Base-by-base conservation (phyloP, 2,888 invertebrate genomes). In the Lithophane leautieri region DNA sequence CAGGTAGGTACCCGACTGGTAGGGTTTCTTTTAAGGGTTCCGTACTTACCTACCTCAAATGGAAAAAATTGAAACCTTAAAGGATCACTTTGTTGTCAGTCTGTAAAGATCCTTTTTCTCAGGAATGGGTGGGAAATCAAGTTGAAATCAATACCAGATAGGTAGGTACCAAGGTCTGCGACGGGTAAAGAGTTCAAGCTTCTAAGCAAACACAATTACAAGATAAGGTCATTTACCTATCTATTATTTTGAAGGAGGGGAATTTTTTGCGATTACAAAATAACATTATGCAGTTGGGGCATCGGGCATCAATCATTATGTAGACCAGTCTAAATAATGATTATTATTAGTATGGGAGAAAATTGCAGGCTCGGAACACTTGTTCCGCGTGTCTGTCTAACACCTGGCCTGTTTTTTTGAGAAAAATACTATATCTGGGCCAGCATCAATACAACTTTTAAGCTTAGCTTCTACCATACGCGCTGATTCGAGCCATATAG, bases 11-110 rank as follows among this genome's bases (percentile, higher is more conserved):
- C n/a, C 25, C 14, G 40, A 40, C n/a, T 40, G 34, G 28, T 54
- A 56, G 76, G 76, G 40, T 54, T 68, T 44, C 28, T 42, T 58
- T 65, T 42, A 47, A 12, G 25, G 19, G 44, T 47, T 28, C 28
- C 47, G 47, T 65, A 44, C 2, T 28, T 56, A 67, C 11, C 11
- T 56, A 67, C 11, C 11, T n/a, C 11, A n/a, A 60, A 60, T n/a
- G 1, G 8, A 28, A 22, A 47, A 44, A 19, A 44, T 12, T 0
- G 16, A 19, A 44, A 65, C 19, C 25, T 19, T n/a, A n/a, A n/a
- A n/a, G n/a, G n/a, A n/a, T n/a, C n/a, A n/a, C n/a, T n/a, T n/a
- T 44, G 25, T 44, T 28, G 44, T 63, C 42, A 11, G 16, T 40
- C 9, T 56, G 16, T 42, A 16, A n/a, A n/a, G 40, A 40, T 25